Percentiles rank a stretch among this genome's conserved stretches.
Evolutionary conservation across 1,140 invertebrate species (phyloP).

Genomic region (Triops cancriformis): DNA sequence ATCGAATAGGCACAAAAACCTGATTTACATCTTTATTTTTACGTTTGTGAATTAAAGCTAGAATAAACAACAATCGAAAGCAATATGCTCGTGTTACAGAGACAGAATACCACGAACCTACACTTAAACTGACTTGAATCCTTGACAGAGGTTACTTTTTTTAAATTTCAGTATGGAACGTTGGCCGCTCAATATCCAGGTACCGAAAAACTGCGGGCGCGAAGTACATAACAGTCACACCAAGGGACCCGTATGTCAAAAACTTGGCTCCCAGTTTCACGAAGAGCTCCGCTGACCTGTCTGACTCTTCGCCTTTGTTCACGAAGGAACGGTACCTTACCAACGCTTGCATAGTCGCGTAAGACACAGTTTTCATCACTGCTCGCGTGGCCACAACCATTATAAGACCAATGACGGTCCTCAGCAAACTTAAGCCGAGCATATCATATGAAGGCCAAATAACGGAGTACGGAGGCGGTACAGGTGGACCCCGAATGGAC

Average conservation of each 20-base stretch:
- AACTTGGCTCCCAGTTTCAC: slow-evolving; percentile 75
- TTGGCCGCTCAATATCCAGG: slow-evolving; percentile 64
- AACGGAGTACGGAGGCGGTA: slow-evolving; percentile 58
- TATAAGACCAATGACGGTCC: slow-evolving; percentile 64
- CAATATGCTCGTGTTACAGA: no score
- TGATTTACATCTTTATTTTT: no score
- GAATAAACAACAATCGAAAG: no score
- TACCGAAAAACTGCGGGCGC: slow-evolving; percentile 66
- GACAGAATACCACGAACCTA: no score
- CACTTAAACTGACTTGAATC: no score
- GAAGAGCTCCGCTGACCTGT: slow-evolving; percentile 46
- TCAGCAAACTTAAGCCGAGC: slow-evolving; percentile 51
- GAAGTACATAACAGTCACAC: slow-evolving; percentile 64
- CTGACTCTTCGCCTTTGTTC: slow-evolving; percentile 18
- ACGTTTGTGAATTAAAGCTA: no score
- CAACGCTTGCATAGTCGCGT: slow-evolving; percentile 49
- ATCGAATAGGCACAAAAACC: no score
- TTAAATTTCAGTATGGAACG: slow-evolving; percentile 76
- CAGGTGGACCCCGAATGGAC: slow-evolving; percentile 46
- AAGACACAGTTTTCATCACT: slow-evolving; percentile 58
- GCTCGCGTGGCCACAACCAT: slow-evolving; percentile 57
- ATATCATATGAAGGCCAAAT: slow-evolving; percentile 66
- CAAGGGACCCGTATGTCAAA: slow-evolving; percentile 62
- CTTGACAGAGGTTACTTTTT: no score
- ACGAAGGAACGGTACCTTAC: slow-evolving; percentile 32